Conservation (phyloP, 2,797 vertebrate genomes). For the Sebastes itinus region DNA sequence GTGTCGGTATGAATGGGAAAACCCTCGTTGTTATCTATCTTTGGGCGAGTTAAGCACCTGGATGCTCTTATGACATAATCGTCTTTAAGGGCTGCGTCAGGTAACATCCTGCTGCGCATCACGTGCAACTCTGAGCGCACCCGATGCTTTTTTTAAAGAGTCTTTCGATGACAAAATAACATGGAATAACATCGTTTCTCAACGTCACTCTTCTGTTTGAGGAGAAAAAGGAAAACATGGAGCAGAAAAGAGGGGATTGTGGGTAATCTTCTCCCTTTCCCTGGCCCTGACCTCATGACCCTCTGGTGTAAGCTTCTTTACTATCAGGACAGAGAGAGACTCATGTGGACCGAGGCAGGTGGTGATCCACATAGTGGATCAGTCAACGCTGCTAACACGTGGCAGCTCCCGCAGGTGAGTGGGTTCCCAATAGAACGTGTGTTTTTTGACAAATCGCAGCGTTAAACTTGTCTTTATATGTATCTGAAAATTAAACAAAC, state of each 20-base stretch:
- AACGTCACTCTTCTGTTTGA: neutral
- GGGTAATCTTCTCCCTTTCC: slow-evolving; percentile 47
- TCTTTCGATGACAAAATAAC: neutral
- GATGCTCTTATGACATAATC: slow-evolving; percentile 56
- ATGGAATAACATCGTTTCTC: neutral
- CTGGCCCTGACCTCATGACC: slow-evolving; percentile 24
- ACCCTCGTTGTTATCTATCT: slow-evolving; percentile 46
- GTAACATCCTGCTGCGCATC: slow-evolving; percentile 24
- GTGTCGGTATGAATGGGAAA: slow-evolving; percentile 29
- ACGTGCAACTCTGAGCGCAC: neutral
- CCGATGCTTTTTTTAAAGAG: neutral
- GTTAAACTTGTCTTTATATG: no score
- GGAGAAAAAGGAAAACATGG: neutral
- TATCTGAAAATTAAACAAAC: no score
- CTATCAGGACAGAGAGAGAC: neutral
- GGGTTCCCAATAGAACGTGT: neutral
- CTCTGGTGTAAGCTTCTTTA: slow-evolving; percentile 59
- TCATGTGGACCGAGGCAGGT: neutral
- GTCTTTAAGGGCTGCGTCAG: slow-evolving; percentile 47
- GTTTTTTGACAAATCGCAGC: no score
- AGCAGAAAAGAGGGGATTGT: slow-evolving; percentile 8
- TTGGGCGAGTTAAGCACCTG: slow-evolving; percentile 43
- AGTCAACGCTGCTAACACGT: neutral
- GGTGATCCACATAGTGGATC: neutral
- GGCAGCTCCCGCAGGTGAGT: no score